phyloP scores from a whole-genome alignment of 2,113 vertebrate species.

The Notothenia coriiceps region DNA sequence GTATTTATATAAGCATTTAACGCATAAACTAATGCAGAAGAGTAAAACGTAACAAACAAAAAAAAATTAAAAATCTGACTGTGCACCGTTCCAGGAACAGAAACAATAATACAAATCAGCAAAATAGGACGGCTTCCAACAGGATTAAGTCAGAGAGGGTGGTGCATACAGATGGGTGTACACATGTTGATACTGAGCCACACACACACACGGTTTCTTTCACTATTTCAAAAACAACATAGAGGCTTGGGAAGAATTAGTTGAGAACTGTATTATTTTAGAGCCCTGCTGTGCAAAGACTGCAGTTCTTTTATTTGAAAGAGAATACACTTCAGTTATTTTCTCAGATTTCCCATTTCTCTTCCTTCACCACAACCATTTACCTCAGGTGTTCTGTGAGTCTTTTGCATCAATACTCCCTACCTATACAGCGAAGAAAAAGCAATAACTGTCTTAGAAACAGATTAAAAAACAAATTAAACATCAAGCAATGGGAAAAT shows the following conservation, averaged over 20 bases:
- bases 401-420: constrained; percentile 9
- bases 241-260: constrained; percentile 50
- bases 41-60: constrained; percentile 2
- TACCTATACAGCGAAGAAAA: not conserved
- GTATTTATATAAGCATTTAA: constrained; percentile 24
- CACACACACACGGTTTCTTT: not conserved
- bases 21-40: constrained; percentile 35
- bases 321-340: constrained; percentile 34
- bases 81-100: constrained; percentile 44
- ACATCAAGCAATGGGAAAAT: constrained; percentile 11
- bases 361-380: constrained; percentile 6
- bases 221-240: constrained; percentile 15
- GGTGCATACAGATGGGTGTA: constrained; percentile 41
- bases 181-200: constrained; percentile 19
- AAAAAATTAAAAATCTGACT: constrained; percentile 52
- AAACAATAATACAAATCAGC: constrained; percentile 67
- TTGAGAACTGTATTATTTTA: constrained; percentile 52
- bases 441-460: constrained; percentile 11
- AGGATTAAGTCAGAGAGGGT: constrained; percentile 49
- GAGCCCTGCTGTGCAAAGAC: constrained; percentile 51
- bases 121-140: constrained; percentile 63
- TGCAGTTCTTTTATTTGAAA: constrained; percentile 52
- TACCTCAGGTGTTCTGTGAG: constrained; percentile 40
- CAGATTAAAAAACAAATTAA: not conserved
- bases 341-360: constrained; percentile 24